Conservation (phyloP, 2,888 invertebrate species). For the Leucophenga maculata region DNA sequence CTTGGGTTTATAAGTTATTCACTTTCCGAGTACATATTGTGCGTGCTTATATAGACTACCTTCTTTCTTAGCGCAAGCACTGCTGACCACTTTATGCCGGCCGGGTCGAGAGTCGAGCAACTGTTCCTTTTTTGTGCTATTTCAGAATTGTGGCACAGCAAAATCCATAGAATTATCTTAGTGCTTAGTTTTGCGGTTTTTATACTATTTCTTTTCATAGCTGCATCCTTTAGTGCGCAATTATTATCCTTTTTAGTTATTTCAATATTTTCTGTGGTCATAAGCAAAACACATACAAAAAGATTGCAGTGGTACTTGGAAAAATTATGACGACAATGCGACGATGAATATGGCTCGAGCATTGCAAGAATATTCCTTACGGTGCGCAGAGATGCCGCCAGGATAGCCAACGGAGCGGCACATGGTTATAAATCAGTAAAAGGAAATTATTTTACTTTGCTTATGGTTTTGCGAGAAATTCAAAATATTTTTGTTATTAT, state of each 20-base stretch:
- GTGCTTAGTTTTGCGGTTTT: not conserved
- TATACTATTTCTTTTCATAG: not conserved
- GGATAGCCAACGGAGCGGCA: not conserved
- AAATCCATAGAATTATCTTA: constrained; percentile 1
- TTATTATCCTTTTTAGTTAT: constrained; percentile 18
- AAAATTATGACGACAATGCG: constrained; percentile 5
- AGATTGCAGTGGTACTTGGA: not conserved
- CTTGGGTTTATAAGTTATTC: constrained; percentile 1
- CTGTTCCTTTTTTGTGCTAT: not conserved
- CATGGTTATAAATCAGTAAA: constrained; percentile 15
- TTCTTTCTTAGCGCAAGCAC: not conserved
- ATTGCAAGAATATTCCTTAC: not conserved
- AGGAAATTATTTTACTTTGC: constrained; percentile 23
- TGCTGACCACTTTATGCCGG: constrained; percentile 36
- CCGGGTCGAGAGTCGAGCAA: constrained; percentile 17
- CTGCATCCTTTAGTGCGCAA: not conserved
- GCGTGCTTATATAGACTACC: too few species aligned
- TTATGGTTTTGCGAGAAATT: not conserved
- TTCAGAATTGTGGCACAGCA: not conserved
- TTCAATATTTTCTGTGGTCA: constrained; percentile 21
- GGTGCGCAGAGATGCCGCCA: not conserved
- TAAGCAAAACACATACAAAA: constrained; percentile 11
- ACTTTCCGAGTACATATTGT: not conserved
- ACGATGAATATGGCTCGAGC: constrained; percentile 12
- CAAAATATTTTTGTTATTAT: too few species aligned